Conservation (phyloP, 2,797 vertebrate genomes). For the Platyrinchus mystaceus region DNA sequence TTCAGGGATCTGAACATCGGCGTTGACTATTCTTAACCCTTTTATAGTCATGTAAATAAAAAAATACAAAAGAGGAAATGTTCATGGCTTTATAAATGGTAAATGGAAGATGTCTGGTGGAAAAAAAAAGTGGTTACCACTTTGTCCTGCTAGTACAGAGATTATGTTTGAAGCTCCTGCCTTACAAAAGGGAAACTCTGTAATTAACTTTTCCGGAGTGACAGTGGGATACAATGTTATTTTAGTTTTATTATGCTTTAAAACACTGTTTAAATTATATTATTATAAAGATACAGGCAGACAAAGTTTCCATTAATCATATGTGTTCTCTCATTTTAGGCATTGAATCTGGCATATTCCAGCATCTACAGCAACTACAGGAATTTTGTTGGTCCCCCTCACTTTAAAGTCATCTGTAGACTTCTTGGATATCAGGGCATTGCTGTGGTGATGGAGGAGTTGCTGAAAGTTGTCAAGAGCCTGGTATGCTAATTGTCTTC, state of each 20-base stretch:
- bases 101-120: background rate
- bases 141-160: background rate
- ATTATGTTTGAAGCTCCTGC: background rate
- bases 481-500: slow-evolving; percentile 79
- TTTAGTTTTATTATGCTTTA: background rate
- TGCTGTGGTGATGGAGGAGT: slow-evolving; percentile 98
- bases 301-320: background rate
- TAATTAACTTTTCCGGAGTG: background rate
- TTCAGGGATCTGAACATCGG: background rate
- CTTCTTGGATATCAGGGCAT: slow-evolving; percentile 98
- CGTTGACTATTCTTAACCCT: background rate
- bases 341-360: slow-evolving; percentile 94
- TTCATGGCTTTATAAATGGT: background rate
- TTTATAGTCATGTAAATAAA: background rate
- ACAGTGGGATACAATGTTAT: background rate
- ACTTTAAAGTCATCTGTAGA: slow-evolving; percentile 96
- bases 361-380: slow-evolving; percentile 93
- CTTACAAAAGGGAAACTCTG: background rate
- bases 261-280: background rate
- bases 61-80: background rate
- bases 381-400: slow-evolving; percentile 94
- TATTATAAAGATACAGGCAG: background rate
- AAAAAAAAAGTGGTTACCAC: background rate
- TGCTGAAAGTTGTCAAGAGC: slow-evolving; percentile 98
- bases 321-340: slow-evolving; percentile 68